Base-by-base conservation (phyloP, 2,888 invertebrate species). In the Pheosia gnoma region DNA sequence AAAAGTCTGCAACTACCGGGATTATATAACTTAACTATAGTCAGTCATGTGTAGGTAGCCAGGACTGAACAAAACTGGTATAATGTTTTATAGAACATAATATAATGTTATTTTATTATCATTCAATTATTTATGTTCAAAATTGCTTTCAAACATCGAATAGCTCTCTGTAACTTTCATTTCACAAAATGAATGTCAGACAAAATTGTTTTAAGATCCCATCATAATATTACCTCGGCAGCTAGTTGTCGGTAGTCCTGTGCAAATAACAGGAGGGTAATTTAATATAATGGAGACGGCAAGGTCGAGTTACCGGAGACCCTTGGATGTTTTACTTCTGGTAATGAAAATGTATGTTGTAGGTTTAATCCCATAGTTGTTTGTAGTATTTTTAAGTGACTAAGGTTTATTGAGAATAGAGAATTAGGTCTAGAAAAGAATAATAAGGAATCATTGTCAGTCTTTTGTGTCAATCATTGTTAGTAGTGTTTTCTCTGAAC, bases 201-300 rank as follows among this genome's bases (percentile, higher is more conserved):
- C 25, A 25, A 51, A n/a, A 47, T 47, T 47, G 51, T 51, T 51
- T 51, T 51, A 25, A 25, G 25, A 25, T 51, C 8, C 13, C 51
- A 47, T 47, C 3, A n/a, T 47, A 8, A 51, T 25, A 51, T 51
- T 25, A 51, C 51, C 51, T 25, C 7, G 6, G 25, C 51, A n/a
- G 13, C 4, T 13, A 25, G 51, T 51, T 9, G 51, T 51, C 51
- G 25, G 51, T 51, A 51, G 25, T 25, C 53, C 37, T 53, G 37
- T 5, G 11, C 11, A 53, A 53, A 53, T 53, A 53, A 5, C 0
- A 37, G 53, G 25, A 53, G 37, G 37, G 37, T 53, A 37, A 53
- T 53, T 53, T 53, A 53, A 53, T 53, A n/a, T 53, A 53, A 53
- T 53, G 53, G 51, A 13, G 25, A 11, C 37, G 53, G 37, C 11